Evolutionary conservation across 2,888 invertebrate species (phyloP).

Genomic region (Subacronicta megacephala): DNA sequence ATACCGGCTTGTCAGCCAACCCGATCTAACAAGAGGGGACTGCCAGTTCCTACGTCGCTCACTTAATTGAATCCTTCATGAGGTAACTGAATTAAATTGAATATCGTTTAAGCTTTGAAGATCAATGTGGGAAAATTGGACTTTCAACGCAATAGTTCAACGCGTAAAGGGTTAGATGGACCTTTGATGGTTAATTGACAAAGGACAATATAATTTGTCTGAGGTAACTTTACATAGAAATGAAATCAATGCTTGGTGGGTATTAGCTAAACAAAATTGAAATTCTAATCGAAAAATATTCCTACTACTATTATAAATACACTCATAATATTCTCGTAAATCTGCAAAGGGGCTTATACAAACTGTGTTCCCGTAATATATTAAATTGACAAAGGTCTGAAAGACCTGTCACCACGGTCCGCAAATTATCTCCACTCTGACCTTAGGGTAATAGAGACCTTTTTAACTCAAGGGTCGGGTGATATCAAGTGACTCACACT

Average conservation of each 20-base stretch:
- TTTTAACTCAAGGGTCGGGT: conserved; percentile 32
- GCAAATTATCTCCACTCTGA: conserved; percentile 37
- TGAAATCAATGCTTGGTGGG: not conserved
- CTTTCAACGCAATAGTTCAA: conserved; percentile 26
- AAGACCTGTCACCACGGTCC: conserved; percentile 31
- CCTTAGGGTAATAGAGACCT: conserved; percentile 31
- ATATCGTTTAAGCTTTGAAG: conserved; percentile 36
- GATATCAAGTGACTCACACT: conserved; percentile 36
- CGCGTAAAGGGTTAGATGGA: conserved; percentile 16
- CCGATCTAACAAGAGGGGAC: conserved; percentile 19
- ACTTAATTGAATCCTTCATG: conserved; percentile 48
- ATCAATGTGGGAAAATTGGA: conserved; percentile 24
- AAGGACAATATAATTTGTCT: conserved; percentile 2
- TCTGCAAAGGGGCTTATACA: not conserved
- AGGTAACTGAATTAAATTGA: conserved; percentile 48
- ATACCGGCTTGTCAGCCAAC: conserved; percentile 32
- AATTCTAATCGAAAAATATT: too few relatives aligned
- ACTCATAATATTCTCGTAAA: conserved; percentile 1
- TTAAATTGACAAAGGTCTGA: conserved; percentile 33
- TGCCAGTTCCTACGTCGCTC: conserved; percentile 21
- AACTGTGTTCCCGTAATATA: conserved; percentile 14
- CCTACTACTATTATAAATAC: not conserved
- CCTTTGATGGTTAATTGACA: conserved; percentile 9
- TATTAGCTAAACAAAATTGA: too few relatives aligned
- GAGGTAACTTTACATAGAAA: not conserved